A percentile compares a stretch with the other conserved stretches of the same genome.
phyloP scores from a whole-genome alignment of 64 coral and sea anemone species.

The Stylophora pistillata region DNA sequence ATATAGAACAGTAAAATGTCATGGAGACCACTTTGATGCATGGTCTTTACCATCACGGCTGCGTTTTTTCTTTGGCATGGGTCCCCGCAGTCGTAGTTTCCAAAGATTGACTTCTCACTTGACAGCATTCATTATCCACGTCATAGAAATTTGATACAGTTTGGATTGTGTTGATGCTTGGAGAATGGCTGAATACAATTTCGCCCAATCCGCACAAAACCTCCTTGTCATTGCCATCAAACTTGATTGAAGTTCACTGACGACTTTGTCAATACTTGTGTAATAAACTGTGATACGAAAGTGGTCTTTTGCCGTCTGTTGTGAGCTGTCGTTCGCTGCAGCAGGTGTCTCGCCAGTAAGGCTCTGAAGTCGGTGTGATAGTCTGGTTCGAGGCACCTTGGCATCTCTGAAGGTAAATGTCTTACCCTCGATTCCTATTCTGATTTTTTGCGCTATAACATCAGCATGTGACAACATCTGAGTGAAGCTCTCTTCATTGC shows the following conservation, averaged over 20 bases:
- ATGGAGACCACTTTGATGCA: conserved; percentile 34
- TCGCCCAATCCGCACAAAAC: too few species aligned
- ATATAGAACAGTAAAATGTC: conserved; percentile 34
- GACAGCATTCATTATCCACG: too few species aligned
- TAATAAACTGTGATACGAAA: conserved; percentile 42
- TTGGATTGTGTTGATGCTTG: too few species aligned
- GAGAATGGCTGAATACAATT: too few species aligned
- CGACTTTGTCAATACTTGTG: conserved; percentile 29
- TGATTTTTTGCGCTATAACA: conserved; percentile 42
- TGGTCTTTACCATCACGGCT: conserved; percentile 17
- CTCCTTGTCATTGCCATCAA: conserved; percentile 43
- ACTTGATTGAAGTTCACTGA: conserved; percentile 47
- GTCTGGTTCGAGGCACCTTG: conserved; percentile 37
- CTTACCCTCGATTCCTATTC: conserved; percentile 24
- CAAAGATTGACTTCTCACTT: conserved; percentile 25
- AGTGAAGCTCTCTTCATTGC: conserved; percentile 30
- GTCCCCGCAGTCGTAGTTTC: conserved; percentile 41
- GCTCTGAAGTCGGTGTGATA: conserved; percentile 31
- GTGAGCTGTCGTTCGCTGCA: conserved; percentile 11
- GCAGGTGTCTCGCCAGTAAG: conserved; percentile 35
- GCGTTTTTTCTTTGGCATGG: conserved; percentile 34
- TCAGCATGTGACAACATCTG: conserved; percentile 40
- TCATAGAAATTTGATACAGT: too few species aligned
- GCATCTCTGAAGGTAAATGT: conserved; percentile 45
- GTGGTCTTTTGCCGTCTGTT: conserved; percentile 33